Evolutionary conservation across 2,888 invertebrate genomes (phyloP), one percentile per base, ranked within the genome.

Genomic region (Leptinotarsa tumamoca): DNA sequence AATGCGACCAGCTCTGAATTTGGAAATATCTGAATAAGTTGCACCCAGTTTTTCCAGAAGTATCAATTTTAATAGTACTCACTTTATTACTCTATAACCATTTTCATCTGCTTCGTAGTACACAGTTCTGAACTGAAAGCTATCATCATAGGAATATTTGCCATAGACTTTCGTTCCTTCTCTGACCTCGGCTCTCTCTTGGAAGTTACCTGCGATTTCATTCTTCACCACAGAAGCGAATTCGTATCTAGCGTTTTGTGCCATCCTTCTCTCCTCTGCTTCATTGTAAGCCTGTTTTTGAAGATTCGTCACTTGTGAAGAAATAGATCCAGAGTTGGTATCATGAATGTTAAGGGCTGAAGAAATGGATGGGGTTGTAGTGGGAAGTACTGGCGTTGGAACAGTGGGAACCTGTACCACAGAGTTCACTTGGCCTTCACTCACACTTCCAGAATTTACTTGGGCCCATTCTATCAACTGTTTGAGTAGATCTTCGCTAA

Each of bases 31-130:
- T 43, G 43, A 10, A 43, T 43, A 13, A 43, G 10, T 43, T 43
- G 43, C 43, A 43, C 43, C 10, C 10, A 3, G 3, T 43, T 43
- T 43, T 43, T 43, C 3, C 23, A n/a, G 61, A 61, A 23, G 21
- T 61, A 23, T 17, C 23, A 33, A 54, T 52, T 17, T 49, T 0
- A 58, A 21, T 74, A n/a, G n/a, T 67, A 86, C 87, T 88, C 83
- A 90, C 90, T 89, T 90, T 14, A 90, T 85, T 50, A 92, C 89
- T 80, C 91, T 87, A 85, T 90, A 92, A 76, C 92, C 92, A 74
- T 90, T 89, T 78, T 91, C 90, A 84, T 92, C 92, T 80, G 92
- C 92, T 77, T 89, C 89, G 82, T 92, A 92, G 76, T 88, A 85
- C 0, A 91, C 90, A 0, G 89, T 90, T 21, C 91, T 88, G 79